Conservation (phyloP, 2,113 vertebrate genomes). For the Rhinopomastus cyanomelas region DNA sequence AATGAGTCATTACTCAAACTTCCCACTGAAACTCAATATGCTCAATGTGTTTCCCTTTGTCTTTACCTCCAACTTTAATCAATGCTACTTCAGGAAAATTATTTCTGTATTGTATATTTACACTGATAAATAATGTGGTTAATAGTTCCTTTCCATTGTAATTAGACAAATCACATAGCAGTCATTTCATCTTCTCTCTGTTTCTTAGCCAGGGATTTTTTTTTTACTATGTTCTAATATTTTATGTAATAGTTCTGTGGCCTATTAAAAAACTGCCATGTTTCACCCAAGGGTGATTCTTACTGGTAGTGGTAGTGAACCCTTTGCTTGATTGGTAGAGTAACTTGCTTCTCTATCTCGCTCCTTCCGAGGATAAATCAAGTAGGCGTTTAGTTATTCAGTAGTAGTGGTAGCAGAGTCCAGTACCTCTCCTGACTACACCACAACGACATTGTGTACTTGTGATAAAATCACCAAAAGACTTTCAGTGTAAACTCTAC, state of each 20-base stretch:
- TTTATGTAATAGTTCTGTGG: background rate
- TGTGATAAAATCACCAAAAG: background rate
- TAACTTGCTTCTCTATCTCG: background rate
- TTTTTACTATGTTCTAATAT: background rate
- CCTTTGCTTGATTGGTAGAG: background rate
- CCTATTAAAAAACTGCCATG: background rate
- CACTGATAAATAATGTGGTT: background rate
- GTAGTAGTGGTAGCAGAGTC: background rate
- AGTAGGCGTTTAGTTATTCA: background rate
- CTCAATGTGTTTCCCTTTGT: background rate
- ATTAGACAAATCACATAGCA: background rate
- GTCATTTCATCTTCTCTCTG: background rate
- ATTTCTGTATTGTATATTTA: background rate
- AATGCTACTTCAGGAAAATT: conserved; percentile 1
- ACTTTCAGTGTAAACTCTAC: background rate
- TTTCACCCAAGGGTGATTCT: background rate
- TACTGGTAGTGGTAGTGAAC: background rate
- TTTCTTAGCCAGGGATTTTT: background rate
- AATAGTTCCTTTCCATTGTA: background rate
- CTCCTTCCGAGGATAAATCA: background rate
- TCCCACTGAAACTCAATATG: conserved; percentile 14
- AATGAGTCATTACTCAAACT: conserved; percentile 38
- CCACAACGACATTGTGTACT: background rate
- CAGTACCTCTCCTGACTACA: background rate
- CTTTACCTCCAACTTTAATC: background rate